Conservation (phyloP, 2,113 vertebrate species). For the Sigmodon hispidus region DNA sequence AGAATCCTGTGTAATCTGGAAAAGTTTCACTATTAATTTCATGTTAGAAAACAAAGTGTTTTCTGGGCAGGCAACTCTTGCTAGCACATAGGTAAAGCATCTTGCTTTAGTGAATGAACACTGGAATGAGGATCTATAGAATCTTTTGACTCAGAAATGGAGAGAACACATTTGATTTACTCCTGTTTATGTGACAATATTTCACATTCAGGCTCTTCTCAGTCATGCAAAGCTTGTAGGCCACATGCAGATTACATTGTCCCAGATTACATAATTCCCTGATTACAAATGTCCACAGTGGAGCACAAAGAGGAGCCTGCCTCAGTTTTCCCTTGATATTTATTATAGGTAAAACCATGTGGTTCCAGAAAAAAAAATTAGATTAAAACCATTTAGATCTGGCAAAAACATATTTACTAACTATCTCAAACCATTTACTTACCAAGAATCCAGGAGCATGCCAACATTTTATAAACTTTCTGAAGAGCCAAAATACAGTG, state of each 20-base stretch:
- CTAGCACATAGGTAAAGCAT: neutral
- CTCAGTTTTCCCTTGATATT: neutral
- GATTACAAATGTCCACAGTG: neutral
- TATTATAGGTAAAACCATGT: too few species aligned
- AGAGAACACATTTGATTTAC: neutral
- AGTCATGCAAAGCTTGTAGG: neutral
- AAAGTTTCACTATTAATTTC: neutral
- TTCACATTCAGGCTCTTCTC: neutral
- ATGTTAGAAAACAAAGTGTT: neutral
- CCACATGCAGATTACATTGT: too few species aligned
- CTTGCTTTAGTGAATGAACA: neutral
- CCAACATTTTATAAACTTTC: neutral
- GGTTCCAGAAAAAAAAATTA: too few species aligned
- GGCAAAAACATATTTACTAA: neutral
- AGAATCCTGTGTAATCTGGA: neutral
- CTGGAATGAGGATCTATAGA: neutral
- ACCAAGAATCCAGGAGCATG: neutral
- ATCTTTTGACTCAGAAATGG: neutral
- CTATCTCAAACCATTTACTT: neutral
- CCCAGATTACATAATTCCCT: too few species aligned
- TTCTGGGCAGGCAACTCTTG: neutral
- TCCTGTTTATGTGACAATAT: neutral
- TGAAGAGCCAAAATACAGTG: fast-evolving
- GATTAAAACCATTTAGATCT: neutral
- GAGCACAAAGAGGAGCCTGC: neutral